Percentiles rank a stretch among this genome's conserved stretches.
These are phyloP conservation scores for Cardiocondyla obscurior DNA, from an alignment of 1,140 invertebrate genomes.

Conservation along the genomic window DNA sequence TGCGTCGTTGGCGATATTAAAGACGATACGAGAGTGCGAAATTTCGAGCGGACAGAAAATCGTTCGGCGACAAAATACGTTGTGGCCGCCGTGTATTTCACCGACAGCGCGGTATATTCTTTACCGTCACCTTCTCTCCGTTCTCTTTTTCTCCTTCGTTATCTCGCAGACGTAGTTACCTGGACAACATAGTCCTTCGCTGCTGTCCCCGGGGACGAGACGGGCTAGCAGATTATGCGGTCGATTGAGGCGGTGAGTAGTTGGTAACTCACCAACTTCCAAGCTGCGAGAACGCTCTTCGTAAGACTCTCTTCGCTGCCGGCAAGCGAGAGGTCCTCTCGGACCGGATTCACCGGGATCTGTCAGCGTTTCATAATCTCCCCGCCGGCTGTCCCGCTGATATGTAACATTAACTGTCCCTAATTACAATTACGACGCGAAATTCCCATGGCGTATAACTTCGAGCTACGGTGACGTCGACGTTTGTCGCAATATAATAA, in stretches of 20 bases:
- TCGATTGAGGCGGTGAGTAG: constrained; percentile 58
- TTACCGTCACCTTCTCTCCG: background rate
- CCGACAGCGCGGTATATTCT: background rate
- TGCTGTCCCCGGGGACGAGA: background rate
- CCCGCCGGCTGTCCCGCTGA: background rate
- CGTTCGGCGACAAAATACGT: constrained; percentile 30
- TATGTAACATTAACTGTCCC: constrained; percentile 60
- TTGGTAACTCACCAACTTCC: constrained; percentile 62
- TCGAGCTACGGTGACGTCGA: background rate
- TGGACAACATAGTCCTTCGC: background rate
- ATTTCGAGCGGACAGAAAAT: constrained; percentile 1
- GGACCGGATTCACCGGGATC: constrained; percentile 21
- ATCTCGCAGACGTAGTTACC: constrained; percentile 7
- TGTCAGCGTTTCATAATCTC: constrained; percentile 38
- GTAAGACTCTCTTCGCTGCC: constrained; percentile 29
- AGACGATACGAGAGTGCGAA: background rate
- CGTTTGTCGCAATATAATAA: background rate
- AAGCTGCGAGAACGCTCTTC: constrained; percentile 47
- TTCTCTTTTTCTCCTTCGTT: background rate
- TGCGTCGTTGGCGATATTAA: background rate
- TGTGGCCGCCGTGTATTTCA: constrained; percentile 9
- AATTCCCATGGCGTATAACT: constrained; percentile 48
- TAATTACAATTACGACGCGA: constrained; percentile 63
- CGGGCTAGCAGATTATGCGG: constrained; percentile 55
- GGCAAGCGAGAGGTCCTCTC: constrained; percentile 9